Percentiles rank a stretch among this genome's conserved stretches.
Evolutionary conservation across 2,113 vertebrate species (phyloP).

Genomic region (Hippocampus comes): DNA sequence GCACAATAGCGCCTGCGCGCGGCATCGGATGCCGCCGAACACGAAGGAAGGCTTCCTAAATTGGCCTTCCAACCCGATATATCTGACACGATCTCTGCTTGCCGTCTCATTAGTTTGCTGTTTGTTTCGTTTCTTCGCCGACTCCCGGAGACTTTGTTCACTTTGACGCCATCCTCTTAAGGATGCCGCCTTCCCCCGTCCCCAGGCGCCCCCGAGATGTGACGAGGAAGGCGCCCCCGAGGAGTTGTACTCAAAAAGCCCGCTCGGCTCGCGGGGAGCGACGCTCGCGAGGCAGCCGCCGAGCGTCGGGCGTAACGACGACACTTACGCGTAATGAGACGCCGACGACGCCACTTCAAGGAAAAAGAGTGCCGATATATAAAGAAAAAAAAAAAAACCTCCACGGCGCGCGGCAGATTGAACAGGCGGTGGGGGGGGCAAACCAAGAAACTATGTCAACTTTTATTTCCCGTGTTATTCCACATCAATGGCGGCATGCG

Average conservation of each 20-base stretch:
- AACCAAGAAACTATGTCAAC: conserved; percentile 73
- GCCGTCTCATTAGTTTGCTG: conserved; percentile 72
- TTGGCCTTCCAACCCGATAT: conserved; percentile 72
- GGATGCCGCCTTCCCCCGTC: conserved; percentile 65
- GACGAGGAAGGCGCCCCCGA: conserved; percentile 68
- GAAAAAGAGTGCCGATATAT: conserved; percentile 33
- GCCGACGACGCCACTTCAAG: conserved; percentile 67
- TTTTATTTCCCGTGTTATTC: conserved; percentile 76
- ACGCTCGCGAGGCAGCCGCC: conserved; percentile 38
- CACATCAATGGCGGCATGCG: conserved; percentile 72
- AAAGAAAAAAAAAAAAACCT: conserved; percentile 56
- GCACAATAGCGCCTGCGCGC: conserved; percentile 6
- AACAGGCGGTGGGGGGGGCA: conserved; percentile 24
- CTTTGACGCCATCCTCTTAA: conserved; percentile 73
- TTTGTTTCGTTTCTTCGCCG: conserved; percentile 70
- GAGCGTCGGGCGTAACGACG: conserved; percentile 65
- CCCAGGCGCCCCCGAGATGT: conserved; percentile 77
- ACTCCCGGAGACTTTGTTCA: conserved; percentile 73
- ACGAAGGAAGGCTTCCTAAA: conserved; percentile 69
- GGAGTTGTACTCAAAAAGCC: conserved; percentile 78
- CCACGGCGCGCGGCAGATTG: conserved; percentile 53
- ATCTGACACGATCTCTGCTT: conserved; percentile 66
- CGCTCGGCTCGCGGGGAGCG: conserved; percentile 66
- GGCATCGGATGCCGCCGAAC: conserved; percentile 45
- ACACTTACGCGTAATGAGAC: conserved; percentile 74